Conservation (phyloP, 2,797 vertebrate species). For the Hydrolagus colliei region DNA sequence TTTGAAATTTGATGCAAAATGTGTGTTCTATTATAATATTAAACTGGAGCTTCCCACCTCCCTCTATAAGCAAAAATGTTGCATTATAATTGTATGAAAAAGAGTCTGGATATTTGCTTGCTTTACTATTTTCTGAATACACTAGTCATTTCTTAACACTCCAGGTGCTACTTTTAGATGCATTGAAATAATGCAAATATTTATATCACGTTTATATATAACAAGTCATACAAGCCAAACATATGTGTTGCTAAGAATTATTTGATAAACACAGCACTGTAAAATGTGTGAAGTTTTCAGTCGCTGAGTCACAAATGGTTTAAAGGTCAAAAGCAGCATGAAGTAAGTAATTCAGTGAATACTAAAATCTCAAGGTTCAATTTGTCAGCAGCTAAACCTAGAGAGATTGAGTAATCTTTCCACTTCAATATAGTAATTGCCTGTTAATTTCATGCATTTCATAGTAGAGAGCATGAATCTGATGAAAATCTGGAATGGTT, state of each 20-base stretch:
- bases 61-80: conserved; percentile 10
- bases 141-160: too few relatives aligned
- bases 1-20: conserved; percentile 30
- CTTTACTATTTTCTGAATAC: too few relatives aligned
- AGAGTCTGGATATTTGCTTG: conserved; percentile 10
- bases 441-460: background rate
- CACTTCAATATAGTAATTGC: background rate
- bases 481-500: background rate
- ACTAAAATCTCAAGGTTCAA: background rate
- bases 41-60: conserved; percentile 1
- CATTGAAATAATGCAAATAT: too few relatives aligned
- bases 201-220: too few relatives aligned
- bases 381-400: background rate
- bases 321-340: background rate
- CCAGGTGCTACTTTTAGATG: too few relatives aligned
- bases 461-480: background rate
- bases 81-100: conserved; percentile 19
- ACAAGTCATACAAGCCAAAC: too few relatives aligned
- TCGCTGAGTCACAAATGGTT: background rate
- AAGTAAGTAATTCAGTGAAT: background rate
- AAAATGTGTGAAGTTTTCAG: too few relatives aligned
- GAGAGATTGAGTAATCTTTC: background rate
- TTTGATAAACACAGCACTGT: too few relatives aligned
- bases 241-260: too few relatives aligned
- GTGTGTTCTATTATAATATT: conserved; percentile 25